Evolutionary conservation across 2,113 vertebrate genomes (phyloP), one percentile per base, ranked within the genome.

Genomic region (Numida meleagris): DNA sequence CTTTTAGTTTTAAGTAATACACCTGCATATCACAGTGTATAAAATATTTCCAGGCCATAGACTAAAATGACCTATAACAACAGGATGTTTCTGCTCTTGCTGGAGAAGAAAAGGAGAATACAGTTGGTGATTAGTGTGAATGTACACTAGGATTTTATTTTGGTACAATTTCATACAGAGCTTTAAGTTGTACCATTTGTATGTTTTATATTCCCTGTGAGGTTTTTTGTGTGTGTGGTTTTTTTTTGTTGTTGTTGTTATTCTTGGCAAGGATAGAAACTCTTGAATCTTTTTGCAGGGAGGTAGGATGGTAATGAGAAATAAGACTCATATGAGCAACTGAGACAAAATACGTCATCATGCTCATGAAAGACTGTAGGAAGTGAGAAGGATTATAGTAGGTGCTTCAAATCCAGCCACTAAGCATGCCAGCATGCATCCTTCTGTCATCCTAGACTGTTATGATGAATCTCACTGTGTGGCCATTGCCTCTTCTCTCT

Each of bases 51-150:
- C 21, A 71, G 21, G 21, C 13, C 10, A n/a, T 33, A 81, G n/a
- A 74, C 3, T 6, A 70, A 45, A 65, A 46, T 38, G 2, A 72
- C 21, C 8, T 6, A 23, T 51, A 38, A 81, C 18, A 38, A 25
- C 29, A 2, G 3, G 7, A 62, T 0, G 0, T 27, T 71, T 67
- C 46, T 87, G 5, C 4, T 90, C 3, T 8, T 42, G 8, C 16
- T 59, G 27, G 19, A 82, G 59, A 73, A 86, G 24, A 79, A 72
- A 72, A 40, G 9, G 1, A 40, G 34, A 74, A 61, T 27, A 55
- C 38, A 10, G 11, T 38, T 14, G 50, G 8, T 31, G 40, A 11
- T 9, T 89, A 72, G 25, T 34, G 31, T 1, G 1, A 74, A 55
- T 14, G 21, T 50, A 17, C 19, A 55, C 34, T 48, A 61, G 25